Conservation (phyloP, 2,797 vertebrate genomes). For the Oophaga sylvatica region DNA sequence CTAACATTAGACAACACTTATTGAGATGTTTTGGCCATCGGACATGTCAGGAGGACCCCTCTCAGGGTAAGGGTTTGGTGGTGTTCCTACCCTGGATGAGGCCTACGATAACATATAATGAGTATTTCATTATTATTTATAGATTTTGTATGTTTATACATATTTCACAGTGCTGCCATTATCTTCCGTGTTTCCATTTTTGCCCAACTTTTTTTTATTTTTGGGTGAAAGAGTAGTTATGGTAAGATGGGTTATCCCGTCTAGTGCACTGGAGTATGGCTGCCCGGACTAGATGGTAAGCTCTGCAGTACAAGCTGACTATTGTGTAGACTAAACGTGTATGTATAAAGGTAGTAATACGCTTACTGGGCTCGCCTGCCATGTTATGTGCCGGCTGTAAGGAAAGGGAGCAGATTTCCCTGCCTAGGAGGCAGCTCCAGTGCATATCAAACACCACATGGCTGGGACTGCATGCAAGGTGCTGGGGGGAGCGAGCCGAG, state of each 20-base stretch:
- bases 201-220: no score
- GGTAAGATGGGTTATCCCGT: no score
- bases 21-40: no score
- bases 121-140: not conserved
- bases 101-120: not conserved
- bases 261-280: not conserved
- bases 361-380: not conserved
- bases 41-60: no score
- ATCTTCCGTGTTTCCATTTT: no score
- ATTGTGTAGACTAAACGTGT: not conserved
- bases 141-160: not conserved
- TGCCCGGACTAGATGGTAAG: not conserved
- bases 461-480: constrained; percentile 41
- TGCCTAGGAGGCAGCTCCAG: constrained; percentile 41
- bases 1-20: no score
- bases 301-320: not conserved
- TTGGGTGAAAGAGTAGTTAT: no score
- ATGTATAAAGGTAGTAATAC: not conserved
- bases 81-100: no score
- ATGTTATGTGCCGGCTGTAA: not conserved
- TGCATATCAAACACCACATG: constrained; percentile 41
- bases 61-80: no score
- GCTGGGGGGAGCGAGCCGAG: constrained; percentile 22
- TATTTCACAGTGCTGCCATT: no score
- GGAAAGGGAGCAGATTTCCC: constrained; percentile 21